These are phyloP conservation scores for Melanotaenia duboulayi DNA, from an alignment of 2,113 vertebrate species.

Conservation along the genomic window DNA sequence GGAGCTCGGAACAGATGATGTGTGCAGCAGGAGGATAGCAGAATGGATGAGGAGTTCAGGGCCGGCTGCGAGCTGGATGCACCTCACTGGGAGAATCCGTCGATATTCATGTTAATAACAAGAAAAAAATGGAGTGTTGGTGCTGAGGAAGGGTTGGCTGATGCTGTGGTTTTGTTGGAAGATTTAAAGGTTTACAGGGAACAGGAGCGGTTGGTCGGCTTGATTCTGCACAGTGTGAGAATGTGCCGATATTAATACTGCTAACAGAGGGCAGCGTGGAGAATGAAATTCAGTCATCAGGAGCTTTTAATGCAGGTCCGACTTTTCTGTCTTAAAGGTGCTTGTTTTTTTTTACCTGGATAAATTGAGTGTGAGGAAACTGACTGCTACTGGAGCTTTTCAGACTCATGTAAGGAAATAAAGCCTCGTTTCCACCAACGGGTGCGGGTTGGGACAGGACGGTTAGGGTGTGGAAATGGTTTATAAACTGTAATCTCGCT, in stretches of 20 bases:
- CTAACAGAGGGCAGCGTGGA: not conserved
- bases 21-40: constrained; percentile 49
- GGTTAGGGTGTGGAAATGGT: too few relatives aligned
- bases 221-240: constrained; percentile 10
- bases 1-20: constrained; percentile 66
- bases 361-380: constrained; percentile 1
- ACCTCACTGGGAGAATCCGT: constrained; percentile 33
- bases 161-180: constrained; percentile 31
- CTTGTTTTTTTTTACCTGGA: constrained; percentile 8
- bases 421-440: constrained; percentile 9
- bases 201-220: constrained; percentile 4
- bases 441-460: too few relatives aligned
- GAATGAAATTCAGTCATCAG: not conserved
- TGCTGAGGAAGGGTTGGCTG: constrained; percentile 28
- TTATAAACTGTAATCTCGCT: too few relatives aligned
- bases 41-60: constrained; percentile 50
- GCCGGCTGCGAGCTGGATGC: constrained; percentile 24
- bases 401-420: not conserved
- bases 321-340: not conserved
- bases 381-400: constrained; percentile 5
- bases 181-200: constrained; percentile 38
- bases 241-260: constrained; percentile 35
- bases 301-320: not conserved
- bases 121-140: constrained; percentile 3
- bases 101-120: constrained; percentile 46